Conservation (phyloP, 2,797 vertebrate species). For the Carcharodon carcharias region DNA sequence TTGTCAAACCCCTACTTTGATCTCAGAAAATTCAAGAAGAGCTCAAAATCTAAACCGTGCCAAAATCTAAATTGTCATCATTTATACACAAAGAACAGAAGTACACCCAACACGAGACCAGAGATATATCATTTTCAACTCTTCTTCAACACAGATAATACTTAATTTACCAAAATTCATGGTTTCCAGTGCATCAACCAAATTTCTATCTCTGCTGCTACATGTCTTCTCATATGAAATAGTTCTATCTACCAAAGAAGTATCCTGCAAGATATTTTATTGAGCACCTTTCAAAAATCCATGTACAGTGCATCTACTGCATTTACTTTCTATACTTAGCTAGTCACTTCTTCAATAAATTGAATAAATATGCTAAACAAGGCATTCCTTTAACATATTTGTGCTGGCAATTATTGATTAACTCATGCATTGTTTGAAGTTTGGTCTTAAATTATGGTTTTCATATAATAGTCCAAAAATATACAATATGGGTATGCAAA, state of each 20-base stretch:
- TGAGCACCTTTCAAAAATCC: background rate
- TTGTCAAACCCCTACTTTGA: background rate
- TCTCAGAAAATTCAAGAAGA: background rate
- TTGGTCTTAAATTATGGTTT: background rate
- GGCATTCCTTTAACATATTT: background rate
- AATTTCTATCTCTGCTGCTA: background rate
- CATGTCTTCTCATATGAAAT: background rate
- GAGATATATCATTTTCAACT: background rate
- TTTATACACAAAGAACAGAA: too few species aligned
- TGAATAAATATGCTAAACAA: background rate
- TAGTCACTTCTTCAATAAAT: background rate
- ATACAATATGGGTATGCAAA: background rate
- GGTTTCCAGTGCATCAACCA: background rate
- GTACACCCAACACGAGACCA: background rate
- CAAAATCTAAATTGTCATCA: background rate
- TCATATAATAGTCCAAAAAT: background rate
- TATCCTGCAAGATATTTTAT: background rate
- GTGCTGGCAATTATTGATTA: background rate
- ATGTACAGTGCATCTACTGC: background rate
- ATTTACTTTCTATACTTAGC: background rate
- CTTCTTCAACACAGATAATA: background rate
- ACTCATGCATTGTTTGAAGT: background rate
- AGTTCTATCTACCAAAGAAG: background rate
- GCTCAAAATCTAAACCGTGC: background rate
- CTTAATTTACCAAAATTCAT: background rate